Base-by-base conservation (phyloP, 2,113 vertebrate species). In the Carassius gibelio region DNA sequence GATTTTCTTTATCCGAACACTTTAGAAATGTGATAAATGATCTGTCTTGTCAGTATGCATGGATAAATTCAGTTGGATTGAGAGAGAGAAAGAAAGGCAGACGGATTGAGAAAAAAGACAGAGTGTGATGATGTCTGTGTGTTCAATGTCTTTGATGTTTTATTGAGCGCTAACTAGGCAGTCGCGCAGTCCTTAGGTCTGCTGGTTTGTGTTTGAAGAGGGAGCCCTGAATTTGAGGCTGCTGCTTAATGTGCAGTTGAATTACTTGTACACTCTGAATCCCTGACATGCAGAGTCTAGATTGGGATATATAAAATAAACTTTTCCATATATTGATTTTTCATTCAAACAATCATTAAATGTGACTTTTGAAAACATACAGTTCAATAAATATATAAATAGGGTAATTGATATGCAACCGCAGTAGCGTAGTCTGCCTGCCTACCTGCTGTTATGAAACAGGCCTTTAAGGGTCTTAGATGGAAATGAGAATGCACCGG, bases 121-220 rank as follows among this genome's bases (percentile, higher is more conserved):
- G 17, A 59, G 30, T 61, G 57, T n/a, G 75, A 45, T 75, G 77
- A 82, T 83, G 78, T 84, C 82, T 84, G 34, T 85, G 82, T 38
- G 72, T 64, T 81, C 38, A 34, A 26, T 42, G 10, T 72, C 84
- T 88, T 79, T 86, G 84, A 88, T 89, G 88, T 86, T 86, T 89
- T 84, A 88, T 88, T 86, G 45, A 89, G 55, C 15, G 74, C 69
- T 75, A 48, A 86, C 77, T 61, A 71, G 61, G 61, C 71, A 48
- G 55, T 69, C 59, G n/a, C 45, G 19, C 69, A 38, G 79, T 48
- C 61, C 75, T 82, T 85, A 55, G 77, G 55, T 84, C 2, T 74
- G 36, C 36, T 23, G 75, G 26, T 48, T 62, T 68, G 38, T 75
- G 48, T 76, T 86, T 82, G 57, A 75, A 78, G 57, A 84, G 30